A percentile compares a stretch with the other conserved stretches of the same genome.
These are phyloP conservation scores for Brachionus calyciflorus DNA, from an alignment of 1,140 invertebrate genomes.

Conservation along the genomic window DNA sequence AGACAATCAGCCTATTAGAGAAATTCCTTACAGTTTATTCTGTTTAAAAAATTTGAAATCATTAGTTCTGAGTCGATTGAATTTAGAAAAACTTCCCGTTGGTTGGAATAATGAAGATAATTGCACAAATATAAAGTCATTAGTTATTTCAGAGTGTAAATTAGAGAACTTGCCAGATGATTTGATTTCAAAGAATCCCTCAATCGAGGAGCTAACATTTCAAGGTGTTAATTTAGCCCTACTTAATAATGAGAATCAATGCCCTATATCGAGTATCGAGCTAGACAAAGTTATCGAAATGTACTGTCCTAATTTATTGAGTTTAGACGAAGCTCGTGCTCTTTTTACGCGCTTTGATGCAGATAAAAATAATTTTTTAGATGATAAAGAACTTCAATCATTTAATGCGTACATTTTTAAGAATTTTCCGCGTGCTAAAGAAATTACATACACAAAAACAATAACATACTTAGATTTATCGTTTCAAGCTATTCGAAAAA, in stretches of 20 bases:
- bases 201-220: conserved; percentile 29
- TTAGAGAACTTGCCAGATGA: neutral
- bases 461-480: conserved; percentile 47
- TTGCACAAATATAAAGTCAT: neutral
- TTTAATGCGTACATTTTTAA: conserved; percentile 43
- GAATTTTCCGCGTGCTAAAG: neutral
- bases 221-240: conserved; percentile 46
- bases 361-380: conserved; percentile 14
- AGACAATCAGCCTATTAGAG: conserved; percentile 38
- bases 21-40: conserved; percentile 12
- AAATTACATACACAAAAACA: conserved; percentile 5
- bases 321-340: neutral
- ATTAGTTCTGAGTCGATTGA: neutral
- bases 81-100: neutral
- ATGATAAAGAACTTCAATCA: conserved; percentile 1
- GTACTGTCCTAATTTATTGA: conserved; percentile 33
- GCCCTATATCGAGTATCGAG: conserved; percentile 2
- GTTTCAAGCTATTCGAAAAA: conserved; percentile 50
- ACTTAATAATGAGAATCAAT: conserved; percentile 28
- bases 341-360: neutral
- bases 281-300: conserved; percentile 1
- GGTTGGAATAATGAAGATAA: neutral
- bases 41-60: conserved; percentile 11
- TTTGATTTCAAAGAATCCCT: neutral
- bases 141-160: neutral